phyloP scores from a whole-genome alignment of 2,888 invertebrate genomes.

The Heliconius sara region DNA sequence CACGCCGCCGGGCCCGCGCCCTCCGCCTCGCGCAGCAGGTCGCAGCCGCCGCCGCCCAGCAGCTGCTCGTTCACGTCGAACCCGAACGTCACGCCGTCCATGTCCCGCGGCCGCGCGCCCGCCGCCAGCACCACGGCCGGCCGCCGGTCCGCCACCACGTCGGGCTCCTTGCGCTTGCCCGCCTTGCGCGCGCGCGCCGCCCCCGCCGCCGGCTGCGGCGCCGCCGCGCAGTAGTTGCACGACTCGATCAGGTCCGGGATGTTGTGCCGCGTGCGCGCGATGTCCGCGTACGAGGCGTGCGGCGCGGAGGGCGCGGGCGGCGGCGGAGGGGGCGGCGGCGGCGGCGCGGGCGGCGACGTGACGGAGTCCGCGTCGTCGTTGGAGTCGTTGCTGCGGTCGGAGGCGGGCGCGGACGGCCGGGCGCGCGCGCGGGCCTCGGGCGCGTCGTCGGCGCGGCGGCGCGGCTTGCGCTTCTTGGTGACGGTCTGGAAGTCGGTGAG shows the following conservation, averaged over 20 bases:
- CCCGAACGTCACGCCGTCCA: conserved; percentile 91
- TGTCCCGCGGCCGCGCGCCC: conserved; percentile 76
- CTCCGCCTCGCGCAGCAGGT: conserved; percentile 50
- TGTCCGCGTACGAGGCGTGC: conserved; percentile 91
- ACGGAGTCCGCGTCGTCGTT: conserved; percentile 92
- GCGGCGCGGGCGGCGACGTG: conserved; percentile 59
- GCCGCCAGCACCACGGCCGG: conserved; percentile 90
- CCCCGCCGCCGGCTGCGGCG: conserved; percentile 47
- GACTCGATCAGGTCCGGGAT: conserved; percentile 82
- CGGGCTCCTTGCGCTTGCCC: conserved; percentile 63
- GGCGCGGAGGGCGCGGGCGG: conserved; percentile 70
- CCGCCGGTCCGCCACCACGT: conserved; percentile 78
- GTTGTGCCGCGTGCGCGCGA: conserved; percentile 85
- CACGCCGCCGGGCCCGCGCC: conserved; percentile 53
- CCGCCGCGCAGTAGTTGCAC: conserved; percentile 72
- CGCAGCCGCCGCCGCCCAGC: conserved; percentile 69
- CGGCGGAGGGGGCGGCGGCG: conserved; percentile 81
- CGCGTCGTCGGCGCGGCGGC: conserved; percentile 85
- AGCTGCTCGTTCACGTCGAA: conserved; percentile 91
- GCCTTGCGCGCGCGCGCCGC: conserved; percentile 50
- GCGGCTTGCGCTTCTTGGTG: conserved; percentile 91
- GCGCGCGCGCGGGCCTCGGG: conserved; percentile 51
- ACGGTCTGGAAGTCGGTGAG: conserved; percentile 92
- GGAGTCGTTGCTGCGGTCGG: conserved; percentile 92
- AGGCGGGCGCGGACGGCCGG: conserved; percentile 90